A percentile compares a stretch with the other conserved stretches of the same genome.
Evolutionary conservation across 2,113 vertebrate species (phyloP).

Genomic region (Grallaria varia): DNA sequence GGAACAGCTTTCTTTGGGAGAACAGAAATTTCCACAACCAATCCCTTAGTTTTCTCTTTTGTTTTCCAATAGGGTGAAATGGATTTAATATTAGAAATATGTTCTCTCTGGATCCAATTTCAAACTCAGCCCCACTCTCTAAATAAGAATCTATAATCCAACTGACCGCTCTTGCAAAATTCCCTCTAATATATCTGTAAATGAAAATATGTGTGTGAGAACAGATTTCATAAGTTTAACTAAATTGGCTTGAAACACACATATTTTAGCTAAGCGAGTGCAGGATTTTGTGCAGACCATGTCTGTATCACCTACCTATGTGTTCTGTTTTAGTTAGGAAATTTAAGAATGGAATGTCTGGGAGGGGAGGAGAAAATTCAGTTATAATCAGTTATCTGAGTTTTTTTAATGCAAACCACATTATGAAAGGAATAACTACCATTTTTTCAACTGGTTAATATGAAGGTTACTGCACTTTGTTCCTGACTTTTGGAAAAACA

Average conservation of each 20-base stretch:
- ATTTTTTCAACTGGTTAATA: not conserved
- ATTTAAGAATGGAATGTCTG: slow-evolving; percentile 43
- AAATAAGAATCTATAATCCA: slow-evolving; percentile 35
- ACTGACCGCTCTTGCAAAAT: not conserved
- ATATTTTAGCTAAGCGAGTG: slow-evolving; percentile 48
- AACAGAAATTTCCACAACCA: slow-evolving; percentile 22
- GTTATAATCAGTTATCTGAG: slow-evolving; percentile 22
- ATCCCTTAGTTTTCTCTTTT: not conserved
- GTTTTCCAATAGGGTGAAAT: slow-evolving; percentile 18
- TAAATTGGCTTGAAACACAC: slow-evolving; percentile 39
- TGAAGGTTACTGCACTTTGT: not conserved
- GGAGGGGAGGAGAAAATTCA: not conserved
- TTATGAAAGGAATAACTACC: not conserved
- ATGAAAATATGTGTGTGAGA: slow-evolving; percentile 35
- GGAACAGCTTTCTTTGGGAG: not conserved
- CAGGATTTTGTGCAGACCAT: slow-evolving; percentile 43
- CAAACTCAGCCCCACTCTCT: not conserved
- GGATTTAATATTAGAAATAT: slow-evolving; percentile 55
- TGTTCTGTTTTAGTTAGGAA: slow-evolving; percentile 49
- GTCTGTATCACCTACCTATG: slow-evolving; percentile 52
- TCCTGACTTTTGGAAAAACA: not conserved
- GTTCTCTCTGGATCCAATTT: slow-evolving; percentile 43
- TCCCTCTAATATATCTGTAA: slow-evolving; percentile 41
- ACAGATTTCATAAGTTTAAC: slow-evolving; percentile 6
- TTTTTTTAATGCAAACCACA: slow-evolving; percentile 16